A percentile compares a stretch with the other conserved stretches of the same genome.
phyloP scores from a whole-genome alignment of 2,888 invertebrate species.

The Drosophila antonietae region DNA sequence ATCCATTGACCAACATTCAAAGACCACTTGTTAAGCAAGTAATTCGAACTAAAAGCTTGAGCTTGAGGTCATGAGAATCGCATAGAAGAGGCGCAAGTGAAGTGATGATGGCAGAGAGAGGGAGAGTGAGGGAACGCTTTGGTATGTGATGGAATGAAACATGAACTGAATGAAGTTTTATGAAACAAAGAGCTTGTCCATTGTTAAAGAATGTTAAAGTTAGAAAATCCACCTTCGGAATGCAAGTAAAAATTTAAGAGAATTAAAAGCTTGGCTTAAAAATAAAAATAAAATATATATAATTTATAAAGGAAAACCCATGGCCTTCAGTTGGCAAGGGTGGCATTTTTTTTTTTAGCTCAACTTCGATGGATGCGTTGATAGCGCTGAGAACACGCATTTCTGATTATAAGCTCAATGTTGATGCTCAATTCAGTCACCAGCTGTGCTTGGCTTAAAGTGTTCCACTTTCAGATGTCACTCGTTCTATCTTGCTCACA shows the following conservation, averaged over 20 bases:
- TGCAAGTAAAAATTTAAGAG: too few relatives aligned
- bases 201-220: too few relatives aligned
- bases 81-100: background rate
- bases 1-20: slow-evolving; percentile 12
- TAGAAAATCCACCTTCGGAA: too few relatives aligned
- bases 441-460: slow-evolving; percentile 21
- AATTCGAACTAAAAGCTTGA: background rate
- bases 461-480: slow-evolving; percentile 29
- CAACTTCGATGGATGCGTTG: background rate
- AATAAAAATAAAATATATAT: background rate
- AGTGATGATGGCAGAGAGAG: background rate
- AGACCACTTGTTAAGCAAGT: background rate
- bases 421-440: slow-evolving; percentile 32
- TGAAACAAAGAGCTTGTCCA: too few relatives aligned
- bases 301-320: background rate
- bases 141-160: too few relatives aligned
- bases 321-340: background rate
- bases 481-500: too few relatives aligned
- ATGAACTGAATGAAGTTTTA: too few relatives aligned
- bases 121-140: background rate
- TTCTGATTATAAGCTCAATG: slow-evolving; percentile 25
- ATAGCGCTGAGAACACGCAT: slow-evolving; percentile 17
- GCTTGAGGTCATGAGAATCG: background rate
- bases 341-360: background rate
- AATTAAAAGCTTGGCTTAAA: background rate